Conservation (phyloP, 2,797 vertebrate genomes). For the Loriculus beryllinus region DNA sequence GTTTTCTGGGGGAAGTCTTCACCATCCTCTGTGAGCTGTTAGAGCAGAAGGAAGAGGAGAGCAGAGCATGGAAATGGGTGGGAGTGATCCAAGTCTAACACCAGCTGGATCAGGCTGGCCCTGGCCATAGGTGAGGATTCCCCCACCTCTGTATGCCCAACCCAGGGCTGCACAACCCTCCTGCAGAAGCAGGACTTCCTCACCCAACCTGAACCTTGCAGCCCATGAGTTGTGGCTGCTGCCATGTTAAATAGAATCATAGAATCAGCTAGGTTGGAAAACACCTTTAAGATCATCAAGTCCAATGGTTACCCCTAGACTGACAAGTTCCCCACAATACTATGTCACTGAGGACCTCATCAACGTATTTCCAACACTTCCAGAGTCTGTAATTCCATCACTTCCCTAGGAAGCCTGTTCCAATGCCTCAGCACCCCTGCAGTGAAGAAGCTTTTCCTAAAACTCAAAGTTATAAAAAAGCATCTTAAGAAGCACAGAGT, state of each 20-base stretch:
- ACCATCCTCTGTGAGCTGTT: neutral
- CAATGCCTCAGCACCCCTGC: neutral
- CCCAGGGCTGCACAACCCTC: neutral
- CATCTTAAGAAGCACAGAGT: constrained; percentile 4
- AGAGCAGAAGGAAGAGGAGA: neutral
- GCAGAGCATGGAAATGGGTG: fast-evolving
- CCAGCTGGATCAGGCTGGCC: neutral
- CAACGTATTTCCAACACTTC: neutral
- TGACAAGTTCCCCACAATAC: neutral
- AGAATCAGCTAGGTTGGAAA: neutral
- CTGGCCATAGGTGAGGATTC: fast-evolving
- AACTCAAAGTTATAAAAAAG: neutral
- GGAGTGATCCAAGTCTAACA: neutral
- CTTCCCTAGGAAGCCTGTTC: neutral
- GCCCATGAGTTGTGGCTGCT: neutral
- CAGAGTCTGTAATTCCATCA: neutral
- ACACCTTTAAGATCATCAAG: neutral
- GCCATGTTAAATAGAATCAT: neutral
- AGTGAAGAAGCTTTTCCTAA: neutral
- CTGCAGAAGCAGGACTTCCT: neutral
- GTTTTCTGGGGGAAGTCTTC: neutral
- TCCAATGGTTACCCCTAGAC: too few relatives aligned
- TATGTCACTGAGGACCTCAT: neutral
- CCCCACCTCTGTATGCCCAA: fast-evolving
- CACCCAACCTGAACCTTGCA: neutral